phyloP scores from a whole-genome alignment of 2,113 vertebrate genomes.

The Seriola rivoliana region DNA sequence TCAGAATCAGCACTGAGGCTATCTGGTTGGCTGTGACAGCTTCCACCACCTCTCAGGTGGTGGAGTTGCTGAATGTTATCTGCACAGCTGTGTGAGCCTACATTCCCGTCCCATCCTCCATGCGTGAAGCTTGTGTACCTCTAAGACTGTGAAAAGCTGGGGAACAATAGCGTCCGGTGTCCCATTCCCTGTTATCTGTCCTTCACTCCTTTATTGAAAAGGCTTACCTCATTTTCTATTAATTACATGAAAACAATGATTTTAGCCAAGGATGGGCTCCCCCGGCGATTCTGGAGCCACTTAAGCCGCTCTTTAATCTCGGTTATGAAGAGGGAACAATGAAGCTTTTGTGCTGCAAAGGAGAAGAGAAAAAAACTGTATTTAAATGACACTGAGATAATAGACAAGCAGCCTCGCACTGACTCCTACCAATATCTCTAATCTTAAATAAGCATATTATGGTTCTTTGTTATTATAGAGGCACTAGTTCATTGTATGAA shows the following conservation, averaged over 20 bases:
- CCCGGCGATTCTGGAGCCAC: constrained; percentile 41
- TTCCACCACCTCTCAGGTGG: constrained; percentile 8
- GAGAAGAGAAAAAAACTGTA: constrained; percentile 23
- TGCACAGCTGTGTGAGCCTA: constrained; percentile 52
- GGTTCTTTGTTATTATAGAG: constrained; percentile 41
- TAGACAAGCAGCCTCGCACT: constrained; percentile 25
- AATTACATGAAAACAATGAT: constrained; percentile 78
- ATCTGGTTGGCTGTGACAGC: constrained; percentile 1
- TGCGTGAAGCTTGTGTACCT: constrained; percentile 30
- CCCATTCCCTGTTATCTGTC: constrained; percentile 53
- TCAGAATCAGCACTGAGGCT: neutral
- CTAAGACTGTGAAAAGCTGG: constrained; percentile 10
- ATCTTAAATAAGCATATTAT: constrained; percentile 49
- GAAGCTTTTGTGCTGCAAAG: constrained; percentile 52
- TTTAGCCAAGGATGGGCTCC: constrained; percentile 59
- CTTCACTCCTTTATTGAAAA: constrained; percentile 67
- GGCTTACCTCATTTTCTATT: constrained; percentile 69
- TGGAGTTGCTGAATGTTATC: constrained; percentile 64
- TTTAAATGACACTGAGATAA: constrained; percentile 69
- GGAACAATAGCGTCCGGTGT: constrained; percentile 67
- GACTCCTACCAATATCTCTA: constrained; percentile 35
- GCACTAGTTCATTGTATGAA: constrained; percentile 25
- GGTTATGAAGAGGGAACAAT: constrained; percentile 69
- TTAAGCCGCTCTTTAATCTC: constrained; percentile 67
- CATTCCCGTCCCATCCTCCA: constrained; percentile 28